Base-by-base conservation (phyloP, 2,113 vertebrate species). In the Brachypodius melanocephalos region DNA sequence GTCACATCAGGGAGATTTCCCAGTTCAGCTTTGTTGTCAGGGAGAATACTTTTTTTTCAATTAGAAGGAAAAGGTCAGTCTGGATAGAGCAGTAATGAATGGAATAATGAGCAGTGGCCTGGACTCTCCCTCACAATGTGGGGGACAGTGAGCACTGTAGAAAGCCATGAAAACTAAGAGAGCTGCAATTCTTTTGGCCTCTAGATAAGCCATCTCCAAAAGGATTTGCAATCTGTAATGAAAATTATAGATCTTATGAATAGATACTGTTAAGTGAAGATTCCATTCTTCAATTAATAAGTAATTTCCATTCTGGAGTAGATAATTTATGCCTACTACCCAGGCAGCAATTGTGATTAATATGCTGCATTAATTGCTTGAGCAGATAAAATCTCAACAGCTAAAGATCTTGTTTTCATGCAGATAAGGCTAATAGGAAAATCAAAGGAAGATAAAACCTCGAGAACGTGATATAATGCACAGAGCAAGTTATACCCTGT, bases 321-420 rank as follows among this genome's bases (percentile, higher is more conserved):
- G 65, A 48, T 96, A 87, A 87, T 77, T 89, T 87, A 89, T 93
- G 81, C 52, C 36, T 77, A 36, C 62, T 91, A 58, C 58, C 42
- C 69, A 69, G 24, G 66, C 59, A 85, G 46, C 46, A 85, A 40
- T 85, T 76, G 45, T 85, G 63, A 93, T 94, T 96, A 95, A 78
- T 87, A 91, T 38, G 49, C 74, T 85, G 71, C 58, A 58, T 89
- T 94, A 88, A 77, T 69, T 83, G 42, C 67, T 82, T 65, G 29
- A 91, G 43, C 58, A 83, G 94, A 95, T 95, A 85, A 94, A 85
- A 96, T 95, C 78, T 89, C 40, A 69, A 69, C 77, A 79, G 71
- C 74, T 89, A 34, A 82, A 91, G 63, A 83, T 67, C 46, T 89
- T 95, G 42, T 94, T 93, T 95, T 95, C 81, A 52, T 88, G 74